phyloP scores from a whole-genome alignment of 2,888 invertebrate genomes.

The Oscheius onirici region DNA sequence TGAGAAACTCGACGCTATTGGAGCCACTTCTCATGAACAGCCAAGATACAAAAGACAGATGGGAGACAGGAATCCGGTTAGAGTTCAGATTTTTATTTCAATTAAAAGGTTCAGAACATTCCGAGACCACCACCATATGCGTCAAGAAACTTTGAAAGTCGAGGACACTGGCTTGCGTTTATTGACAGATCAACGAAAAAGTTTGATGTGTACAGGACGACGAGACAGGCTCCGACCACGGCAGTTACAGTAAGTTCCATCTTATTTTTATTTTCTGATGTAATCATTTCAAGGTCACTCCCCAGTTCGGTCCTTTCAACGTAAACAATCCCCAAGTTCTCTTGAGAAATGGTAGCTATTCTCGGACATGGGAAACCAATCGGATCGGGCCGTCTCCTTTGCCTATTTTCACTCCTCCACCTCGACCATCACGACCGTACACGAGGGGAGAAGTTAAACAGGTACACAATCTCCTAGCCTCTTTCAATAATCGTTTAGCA shows the following conservation, averaged over 20 bases:
- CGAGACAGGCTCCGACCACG: conserved; percentile 40
- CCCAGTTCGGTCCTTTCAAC: conserved; percentile 69
- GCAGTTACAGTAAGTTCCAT: conserved; percentile 41
- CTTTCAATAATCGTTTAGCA: conserved; percentile 37
- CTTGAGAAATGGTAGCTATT: conserved; percentile 50
- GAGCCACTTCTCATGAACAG: conserved; percentile 4
- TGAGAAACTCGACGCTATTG: conserved; percentile 79
- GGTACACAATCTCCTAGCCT: conserved; percentile 24
- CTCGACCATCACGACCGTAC: conserved; percentile 41
- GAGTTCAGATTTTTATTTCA: not conserved
- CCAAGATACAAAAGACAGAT: conserved; percentile 42
- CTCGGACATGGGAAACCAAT: conserved; percentile 41
- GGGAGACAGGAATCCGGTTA: conserved; percentile 53
- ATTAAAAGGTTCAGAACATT: conserved; percentile 41
- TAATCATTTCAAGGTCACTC: conserved; percentile 47
- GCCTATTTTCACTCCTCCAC: conserved; percentile 65
- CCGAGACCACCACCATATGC: conserved; percentile 54
- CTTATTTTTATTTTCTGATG: not conserved
- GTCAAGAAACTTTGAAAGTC: conserved; percentile 54
- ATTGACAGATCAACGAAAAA: conserved; percentile 40
- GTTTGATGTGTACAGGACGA: conserved; percentile 43
- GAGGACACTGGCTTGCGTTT: conserved; percentile 53
- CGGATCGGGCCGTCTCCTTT: conserved; percentile 50
- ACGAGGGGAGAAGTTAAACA: conserved; percentile 37
- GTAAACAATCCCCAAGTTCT: conserved; percentile 64